Evolutionary conservation across 2,888 invertebrate genomes (phyloP), one percentile per base, ranked within the genome.

Genomic region (Metellina segmentata): DNA sequence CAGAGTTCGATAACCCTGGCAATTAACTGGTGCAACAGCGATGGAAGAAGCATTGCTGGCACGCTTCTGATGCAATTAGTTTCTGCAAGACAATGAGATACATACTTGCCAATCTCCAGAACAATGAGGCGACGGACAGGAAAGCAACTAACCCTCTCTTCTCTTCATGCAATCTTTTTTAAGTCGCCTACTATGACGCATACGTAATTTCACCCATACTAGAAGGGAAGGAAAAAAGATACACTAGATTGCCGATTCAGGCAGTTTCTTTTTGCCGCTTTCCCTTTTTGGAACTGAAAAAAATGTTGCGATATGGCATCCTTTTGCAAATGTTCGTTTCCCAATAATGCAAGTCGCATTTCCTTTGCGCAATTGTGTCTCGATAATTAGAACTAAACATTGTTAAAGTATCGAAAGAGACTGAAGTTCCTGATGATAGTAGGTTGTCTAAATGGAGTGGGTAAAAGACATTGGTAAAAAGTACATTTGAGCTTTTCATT

Each of bases 1-100:
- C 13, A 19, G 81, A 70, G 90, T 91, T 91, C 91, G 91, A 87
- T 87, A 91, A 91, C 91, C 91, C 83, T 16, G 74, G 61, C 52
- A 87, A 81, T 91, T 82, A 82, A 49, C 86, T 72, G 89, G 75
- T 77, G 86, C 86, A 86, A 85, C 85, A 81, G 34, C 77, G n/a
- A 48, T n/a, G 79, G 11, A 20, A 48, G 51, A 20, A 72, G 51
- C 75, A 1, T 51, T 13, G 8, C 61, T 85, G 83, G 87, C 90
- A 77, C 86, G 81, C 81, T 81, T 85, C 89, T 78, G 48, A 7
- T 16, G 86, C 86, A 90, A 90, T 90, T 90, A 90, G 85, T 61
- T 48, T 74, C 34, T 71, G 20, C 16, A 89, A 85, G 75, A 90
- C 90, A 90, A 90, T 90, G 86, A 72, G 74, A 69, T 72, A 90